These are phyloP conservation scores for Clarias macrocephalus DNA, from an alignment of 2,113 vertebrate genomes.

Conservation along the genomic window DNA sequence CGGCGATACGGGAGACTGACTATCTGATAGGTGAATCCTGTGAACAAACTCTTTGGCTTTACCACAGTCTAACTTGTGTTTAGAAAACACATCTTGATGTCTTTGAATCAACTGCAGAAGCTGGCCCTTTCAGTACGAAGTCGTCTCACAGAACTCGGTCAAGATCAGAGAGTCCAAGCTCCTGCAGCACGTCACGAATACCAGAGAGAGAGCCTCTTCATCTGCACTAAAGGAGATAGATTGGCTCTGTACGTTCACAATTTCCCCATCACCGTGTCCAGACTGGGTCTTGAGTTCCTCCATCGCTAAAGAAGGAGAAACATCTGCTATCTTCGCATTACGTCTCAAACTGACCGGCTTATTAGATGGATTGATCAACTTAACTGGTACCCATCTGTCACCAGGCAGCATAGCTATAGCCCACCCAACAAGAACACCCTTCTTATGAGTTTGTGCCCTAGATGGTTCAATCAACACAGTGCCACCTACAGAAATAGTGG, in stretches of 20 bases:
- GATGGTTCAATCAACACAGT: too few species aligned
- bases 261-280: not conserved
- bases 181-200: not conserved
- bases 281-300: not conserved
- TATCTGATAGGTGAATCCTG: not conserved
- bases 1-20: not conserved
- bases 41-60: conserved; percentile 26
- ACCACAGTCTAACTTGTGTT: conserved; percentile 23
- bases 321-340: not conserved
- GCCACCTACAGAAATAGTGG: too few species aligned
- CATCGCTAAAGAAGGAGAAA: not conserved
- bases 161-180: not conserved
- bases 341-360: too few species aligned
- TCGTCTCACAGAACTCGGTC: not conserved
- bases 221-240: not conserved
- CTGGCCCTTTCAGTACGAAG: not conserved
- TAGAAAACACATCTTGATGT: not conserved
- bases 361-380: too few species aligned
- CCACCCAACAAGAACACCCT: too few species aligned
- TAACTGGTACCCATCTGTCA: too few species aligned
- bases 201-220: not conserved
- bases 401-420: too few species aligned
- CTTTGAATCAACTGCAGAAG: not conserved
- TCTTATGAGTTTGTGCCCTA: too few species aligned
- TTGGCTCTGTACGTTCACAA: not conserved